Evolutionary conservation across 2,797 vertebrate genomes (phyloP).

Genomic region (Amblyopsis hoosieri): DNA sequence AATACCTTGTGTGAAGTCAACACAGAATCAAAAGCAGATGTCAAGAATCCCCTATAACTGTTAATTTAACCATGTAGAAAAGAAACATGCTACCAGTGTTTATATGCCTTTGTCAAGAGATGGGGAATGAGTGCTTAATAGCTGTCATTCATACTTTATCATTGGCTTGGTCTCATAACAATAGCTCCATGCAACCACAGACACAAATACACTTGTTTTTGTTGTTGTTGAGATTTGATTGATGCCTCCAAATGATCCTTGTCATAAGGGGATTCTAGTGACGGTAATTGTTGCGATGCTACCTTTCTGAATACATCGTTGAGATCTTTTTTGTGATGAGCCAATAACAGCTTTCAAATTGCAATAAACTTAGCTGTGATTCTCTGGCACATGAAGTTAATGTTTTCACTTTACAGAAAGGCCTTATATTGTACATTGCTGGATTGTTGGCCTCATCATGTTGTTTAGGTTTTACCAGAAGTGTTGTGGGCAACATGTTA

Average conservation of each 20-base stretch:
- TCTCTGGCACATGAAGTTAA: conserved; percentile 8
- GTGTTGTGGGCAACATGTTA: too few species aligned
- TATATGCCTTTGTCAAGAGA: conserved; percentile 33
- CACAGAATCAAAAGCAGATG: conserved; percentile 61
- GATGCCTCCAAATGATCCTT: conserved; percentile 47
- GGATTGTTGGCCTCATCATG: too few species aligned
- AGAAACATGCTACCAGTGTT: conserved; percentile 17
- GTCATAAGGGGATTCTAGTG: conserved; percentile 25
- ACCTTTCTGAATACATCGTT: conserved; percentile 13
- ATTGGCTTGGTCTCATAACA: conserved; percentile 38
- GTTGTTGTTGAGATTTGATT: conserved; percentile 49
- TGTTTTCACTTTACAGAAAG: not conserved
- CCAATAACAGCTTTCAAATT: not conserved
- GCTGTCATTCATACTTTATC: conserved; percentile 57
- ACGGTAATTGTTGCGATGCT: conserved; percentile 27
- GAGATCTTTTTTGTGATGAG: conserved; percentile 6
- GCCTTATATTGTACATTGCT: too few species aligned
- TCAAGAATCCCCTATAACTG: conserved; percentile 45
- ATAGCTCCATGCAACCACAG: conserved; percentile 19
- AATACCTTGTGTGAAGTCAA: conserved; percentile 53
- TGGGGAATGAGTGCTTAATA: conserved; percentile 38
- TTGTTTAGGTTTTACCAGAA: too few species aligned
- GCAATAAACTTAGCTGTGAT: conserved; percentile 1
- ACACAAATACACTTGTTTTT: conserved; percentile 37
- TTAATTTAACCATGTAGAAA: conserved; percentile 22